These are phyloP conservation scores for Mesoclemmys tuberculata DNA, from an alignment of 2,113 vertebrate species.

Conservation along the genomic window DNA sequence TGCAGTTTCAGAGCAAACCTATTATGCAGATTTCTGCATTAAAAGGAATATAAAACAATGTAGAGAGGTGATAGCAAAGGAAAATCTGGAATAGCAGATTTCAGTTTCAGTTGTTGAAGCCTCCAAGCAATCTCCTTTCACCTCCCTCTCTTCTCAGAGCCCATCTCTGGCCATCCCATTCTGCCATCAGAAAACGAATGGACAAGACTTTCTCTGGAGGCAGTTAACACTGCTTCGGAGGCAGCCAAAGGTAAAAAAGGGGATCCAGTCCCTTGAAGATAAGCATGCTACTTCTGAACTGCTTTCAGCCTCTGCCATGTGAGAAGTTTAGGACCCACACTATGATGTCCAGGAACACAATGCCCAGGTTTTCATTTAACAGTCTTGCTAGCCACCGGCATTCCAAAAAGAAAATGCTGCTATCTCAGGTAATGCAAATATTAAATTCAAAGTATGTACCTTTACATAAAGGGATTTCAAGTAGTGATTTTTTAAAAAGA, in stretches of 20 bases:
- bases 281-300: neutral
- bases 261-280: neutral
- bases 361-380: neutral
- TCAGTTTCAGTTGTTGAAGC: too few relatives aligned
- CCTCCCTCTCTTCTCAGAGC: neutral
- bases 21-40: neutral
- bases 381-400: neutral
- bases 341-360: neutral
- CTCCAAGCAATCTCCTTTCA: neutral
- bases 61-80: neutral
- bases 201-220: neutral
- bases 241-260: neutral
- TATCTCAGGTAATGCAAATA: neutral
- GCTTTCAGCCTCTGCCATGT: neutral
- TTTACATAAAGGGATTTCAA: slow-evolving; percentile 55
- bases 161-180: neutral
- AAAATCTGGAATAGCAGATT: neutral
- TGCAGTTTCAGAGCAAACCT: neutral
- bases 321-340: neutral
- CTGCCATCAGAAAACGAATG: neutral
- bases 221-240: neutral
- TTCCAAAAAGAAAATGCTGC: neutral
- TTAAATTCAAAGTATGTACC: slow-evolving; percentile 23
- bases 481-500: slow-evolving; percentile 14
- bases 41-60: neutral